Evolutionary conservation across 2,797 vertebrate genomes (phyloP).

Genomic region (Enteromius trimaculatus): DNA sequence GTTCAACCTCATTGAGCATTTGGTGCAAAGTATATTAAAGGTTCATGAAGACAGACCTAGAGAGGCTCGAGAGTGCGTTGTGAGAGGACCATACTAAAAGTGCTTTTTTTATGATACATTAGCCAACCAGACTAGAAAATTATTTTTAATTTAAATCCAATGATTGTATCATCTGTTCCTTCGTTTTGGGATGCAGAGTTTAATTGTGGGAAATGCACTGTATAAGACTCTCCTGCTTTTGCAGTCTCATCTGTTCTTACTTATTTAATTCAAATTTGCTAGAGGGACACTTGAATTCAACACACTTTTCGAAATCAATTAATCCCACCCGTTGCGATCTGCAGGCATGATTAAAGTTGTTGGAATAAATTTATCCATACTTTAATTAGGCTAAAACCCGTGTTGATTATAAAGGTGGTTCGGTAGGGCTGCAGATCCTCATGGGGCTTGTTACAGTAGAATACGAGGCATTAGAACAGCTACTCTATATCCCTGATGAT

Average conservation of each 20-base stretch:
- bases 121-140: conserved; percentile 63
- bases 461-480: conserved; percentile 26
- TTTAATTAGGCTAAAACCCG: conserved; percentile 61
- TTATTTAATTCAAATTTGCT: conserved; percentile 62
- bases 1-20: conserved; percentile 45
- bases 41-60: conserved; percentile 39
- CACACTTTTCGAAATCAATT: conserved; percentile 60
- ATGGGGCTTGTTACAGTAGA: conserved; percentile 25
- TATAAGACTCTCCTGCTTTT: conserved; percentile 45
- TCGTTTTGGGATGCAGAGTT: conserved; percentile 53
- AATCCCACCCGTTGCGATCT: conserved; percentile 26
- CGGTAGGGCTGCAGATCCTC: not conserved
- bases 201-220: conserved; percentile 69
- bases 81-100: conserved; percentile 13
- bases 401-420: conserved; percentile 56
- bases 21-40: conserved; percentile 27
- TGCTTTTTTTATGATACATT: conserved; percentile 63
- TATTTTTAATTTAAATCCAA: conserved; percentile 73
- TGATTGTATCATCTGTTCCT: conserved; percentile 67
- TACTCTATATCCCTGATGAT: conserved; percentile 40
- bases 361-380: conserved; percentile 55
- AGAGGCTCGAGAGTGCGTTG: conserved; percentile 19
- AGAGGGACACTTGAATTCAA: conserved; percentile 36
- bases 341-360: conserved; percentile 64
- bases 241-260: conserved; percentile 41